Base-by-base conservation (phyloP, 2,888 invertebrate genomes). In the Conistra vaccinii region DNA sequence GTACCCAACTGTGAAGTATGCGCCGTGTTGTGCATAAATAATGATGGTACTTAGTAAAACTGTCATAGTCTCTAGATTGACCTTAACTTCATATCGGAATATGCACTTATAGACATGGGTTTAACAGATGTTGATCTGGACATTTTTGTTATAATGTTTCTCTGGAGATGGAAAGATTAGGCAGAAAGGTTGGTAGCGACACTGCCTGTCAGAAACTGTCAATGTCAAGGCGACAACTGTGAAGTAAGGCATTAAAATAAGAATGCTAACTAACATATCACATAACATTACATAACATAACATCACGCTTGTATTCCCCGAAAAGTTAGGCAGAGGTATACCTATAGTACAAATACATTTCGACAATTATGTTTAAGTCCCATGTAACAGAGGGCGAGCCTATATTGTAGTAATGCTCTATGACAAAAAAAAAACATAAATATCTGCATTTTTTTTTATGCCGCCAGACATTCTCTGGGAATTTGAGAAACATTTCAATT, bases 1-100 rank as follows among this genome's bases (percentile, higher is more conserved):
- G n/a, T 14, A 58, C 23, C 45, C 32, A 53, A 69, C 60, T 74
- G 81, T 81, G 69, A 78, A 73, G 67, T 80, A 77, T 67, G 70
- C 32, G 23, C 26, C 62, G 72, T 72, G 73, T n/a, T 55, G 20
- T 35, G 69, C 65, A 81, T 77, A 73, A 73, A 32, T 72, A 61
- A 73, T 73, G 29, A 1, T 53, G 26, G 26, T n/a, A 69, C 42
- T 51, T 66, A 53, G 35, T 63, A 29, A 70, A 73, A 51, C 39
- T 35, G 48, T 61, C 66, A 48, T 75, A 26, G n/a, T 39, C 48
- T 26, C 26, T 61, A n/a, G 35, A 61, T 35, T 61, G 69, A 55
- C 77, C 77, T 61, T 76, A 58, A 35, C 26, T 10, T 29, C 10
- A 32, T 51, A 29, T 35, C 14, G 14, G 3, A 23, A 20, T n/a